Evolutionary conservation across 92 coral and sea anemone genomes (phyloP).

Genomic region (Porites cylindrica): DNA sequence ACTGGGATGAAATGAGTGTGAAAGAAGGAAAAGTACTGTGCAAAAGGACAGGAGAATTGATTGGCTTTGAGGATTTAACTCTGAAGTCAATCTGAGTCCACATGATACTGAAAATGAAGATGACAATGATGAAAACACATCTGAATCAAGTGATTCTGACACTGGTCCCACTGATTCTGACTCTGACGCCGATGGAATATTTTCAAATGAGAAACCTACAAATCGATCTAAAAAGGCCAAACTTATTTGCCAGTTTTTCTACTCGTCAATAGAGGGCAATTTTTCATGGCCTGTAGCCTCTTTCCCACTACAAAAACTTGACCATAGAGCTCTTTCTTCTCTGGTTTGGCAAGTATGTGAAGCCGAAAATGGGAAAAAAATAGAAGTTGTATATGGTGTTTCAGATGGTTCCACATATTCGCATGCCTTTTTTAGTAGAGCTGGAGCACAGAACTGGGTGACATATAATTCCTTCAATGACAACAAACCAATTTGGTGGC

Average conservation of each 20-base stretch:
- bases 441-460: slow-evolving; percentile 59
- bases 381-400: slow-evolving; percentile 44
- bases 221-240: slow-evolving; percentile 35
- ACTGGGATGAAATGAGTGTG: slow-evolving; percentile 64
- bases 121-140: neutral
- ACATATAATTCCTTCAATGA: slow-evolving; percentile 35
- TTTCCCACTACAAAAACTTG: slow-evolving; percentile 47
- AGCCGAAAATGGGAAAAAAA: neutral
- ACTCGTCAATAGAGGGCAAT: slow-evolving; percentile 61
- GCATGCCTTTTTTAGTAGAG: slow-evolving; percentile 46
- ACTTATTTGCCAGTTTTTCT: slow-evolving; percentile 61
- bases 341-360: slow-evolving; percentile 48
- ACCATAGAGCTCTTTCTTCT: slow-evolving; percentile 31
- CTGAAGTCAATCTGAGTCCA: neutral
- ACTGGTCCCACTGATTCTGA: neutral
- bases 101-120: neutral
- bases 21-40: slow-evolving; percentile 62
- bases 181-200: neutral
- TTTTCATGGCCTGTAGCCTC: slow-evolving; percentile 69
- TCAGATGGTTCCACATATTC: slow-evolving; percentile 63
- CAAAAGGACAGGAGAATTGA: slow-evolving; percentile 57
- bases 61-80: slow-evolving; percentile 58
- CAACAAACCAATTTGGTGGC: slow-evolving; percentile 20
- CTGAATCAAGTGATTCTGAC: neutral
- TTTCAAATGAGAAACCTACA: neutral